Conservation (phyloP, 2,888 invertebrate species). For the Choreutis nemorana region DNA sequence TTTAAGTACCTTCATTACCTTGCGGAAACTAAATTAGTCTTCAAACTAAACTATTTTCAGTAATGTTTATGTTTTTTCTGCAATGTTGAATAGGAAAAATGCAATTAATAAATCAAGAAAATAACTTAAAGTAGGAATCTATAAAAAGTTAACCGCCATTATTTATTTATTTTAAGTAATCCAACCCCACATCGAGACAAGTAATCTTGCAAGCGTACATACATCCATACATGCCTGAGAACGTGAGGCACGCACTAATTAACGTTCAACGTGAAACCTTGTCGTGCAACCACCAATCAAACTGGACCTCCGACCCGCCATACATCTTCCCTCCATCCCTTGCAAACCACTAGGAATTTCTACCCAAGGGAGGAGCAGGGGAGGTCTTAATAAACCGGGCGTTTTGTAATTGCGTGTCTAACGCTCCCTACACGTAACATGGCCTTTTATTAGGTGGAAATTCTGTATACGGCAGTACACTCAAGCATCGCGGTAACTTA, state of each 20-base stretch:
- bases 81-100: no score
- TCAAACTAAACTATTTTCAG: no score
- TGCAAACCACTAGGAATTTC: conserved; percentile 18
- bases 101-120: no score
- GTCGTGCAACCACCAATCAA: conserved; percentile 37
- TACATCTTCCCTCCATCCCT: conserved; percentile 30
- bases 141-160: conserved; percentile 14
- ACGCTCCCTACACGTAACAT: conserved; percentile 58
- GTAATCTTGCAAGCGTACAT: conserved; percentile 37
- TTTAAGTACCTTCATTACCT: no score
- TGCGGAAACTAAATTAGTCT: no score
- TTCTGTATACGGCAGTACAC: conserved; percentile 53
- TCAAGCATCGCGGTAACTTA: conserved; percentile 38
- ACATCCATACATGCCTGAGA: conserved; percentile 42
- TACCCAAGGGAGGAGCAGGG: conserved; percentile 30
- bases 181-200: conserved; percentile 21
- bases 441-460: conserved; percentile 65
- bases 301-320: conserved; percentile 33
- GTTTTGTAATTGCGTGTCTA: conserved; percentile 57
- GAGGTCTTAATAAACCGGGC: conserved; percentile 38
- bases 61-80: no score
- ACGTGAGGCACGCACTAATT: conserved; percentile 62
- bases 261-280: conserved; percentile 62
- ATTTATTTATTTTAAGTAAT: conserved; percentile 24
- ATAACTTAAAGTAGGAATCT: no score